Evolutionary conservation across 2,888 invertebrate genomes (phyloP), one percentile per base, ranked within the genome.

Genomic region (Phyllotreta cruciferae): DNA sequence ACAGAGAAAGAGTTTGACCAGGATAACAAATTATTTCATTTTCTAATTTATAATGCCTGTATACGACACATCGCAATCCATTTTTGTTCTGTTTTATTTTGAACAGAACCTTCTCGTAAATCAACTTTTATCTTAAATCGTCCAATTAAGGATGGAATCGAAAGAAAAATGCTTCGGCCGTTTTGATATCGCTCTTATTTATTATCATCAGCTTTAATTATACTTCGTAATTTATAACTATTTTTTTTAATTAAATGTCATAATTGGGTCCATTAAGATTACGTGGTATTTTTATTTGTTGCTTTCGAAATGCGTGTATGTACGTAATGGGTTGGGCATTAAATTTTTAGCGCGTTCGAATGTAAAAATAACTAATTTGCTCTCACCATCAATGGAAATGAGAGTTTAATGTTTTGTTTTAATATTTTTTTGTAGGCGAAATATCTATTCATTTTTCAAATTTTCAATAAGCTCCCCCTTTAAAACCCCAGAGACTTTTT

Each of bases 181-280:
- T 54, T 54, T 37, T 38, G 54, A 54, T 54, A 54, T 54, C 39
- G n/a, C 13, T 54, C 39, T 38, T 54, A 47, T 47, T 47, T 47
- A 47, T 47, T 47, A 47, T 47, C 47, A 47, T 47, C 24, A 34
- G 47, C 47, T 34, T 47, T 47, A 47, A 47, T 47, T 44, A 47
- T 47, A 47, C 47, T 47, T 13, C 8, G 47, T 47, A 13, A 47
- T 47, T 47, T 47, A 47, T 47, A 47, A 47, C 47, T n/a, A 14
- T 47, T 47, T 47, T 24, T 24, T 47, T 47, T 44, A 47, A 47
- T 47, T 47, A 47, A 47, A 13, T 47, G 47, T 14, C 8, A 14
- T 47, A 47, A 47, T 47, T 14, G 47, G 8, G 34, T 24, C 47
- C 47, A 47, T 47, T 47, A 47, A 47, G 47, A 47, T 47, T 44